These are phyloP conservation scores for Nomia melanderi DNA, from an alignment of 1,140 invertebrate genomes.

Conservation along the genomic window DNA sequence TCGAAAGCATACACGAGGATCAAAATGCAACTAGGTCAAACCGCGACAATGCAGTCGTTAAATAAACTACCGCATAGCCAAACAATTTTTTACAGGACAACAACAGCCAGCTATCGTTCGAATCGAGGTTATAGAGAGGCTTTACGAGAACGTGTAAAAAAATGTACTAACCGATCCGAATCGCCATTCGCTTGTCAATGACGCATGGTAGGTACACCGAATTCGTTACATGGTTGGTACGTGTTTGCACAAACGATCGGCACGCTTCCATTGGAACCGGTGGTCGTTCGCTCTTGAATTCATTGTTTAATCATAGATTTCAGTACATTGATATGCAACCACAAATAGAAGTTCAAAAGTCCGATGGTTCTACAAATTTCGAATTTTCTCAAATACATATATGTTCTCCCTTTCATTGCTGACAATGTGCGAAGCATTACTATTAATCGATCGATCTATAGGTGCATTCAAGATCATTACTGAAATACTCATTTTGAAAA, in stretches of 20 bases:
- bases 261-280: neutral
- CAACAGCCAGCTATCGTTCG: conserved; percentile 8
- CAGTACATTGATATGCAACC: neutral
- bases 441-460: too few species aligned
- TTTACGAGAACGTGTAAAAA: conserved; percentile 21
- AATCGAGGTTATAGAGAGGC: conserved; percentile 21
- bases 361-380: too few species aligned
- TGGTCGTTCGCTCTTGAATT: neutral
- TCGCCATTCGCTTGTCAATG: conserved; percentile 8
- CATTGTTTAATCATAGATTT: neutral
- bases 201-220: neutral
- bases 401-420: too few species aligned
- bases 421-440: too few species aligned
- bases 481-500: too few species aligned
- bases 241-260: conserved; percentile 7
- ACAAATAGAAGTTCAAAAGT: too few species aligned
- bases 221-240: neutral
- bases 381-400: too few species aligned
- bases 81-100: conserved; percentile 43
- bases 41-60: conserved; percentile 41
- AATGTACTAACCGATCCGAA: conserved; percentile 11
- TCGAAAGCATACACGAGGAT: conserved; percentile 9
- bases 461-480: too few species aligned
- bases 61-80: conserved; percentile 42
- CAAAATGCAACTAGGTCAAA: conserved; percentile 15